Evolutionary conservation across 2,113 vertebrate species (phyloP), one percentile per base, ranked within the genome.

Genomic region (Phaethon lepturus): DNA sequence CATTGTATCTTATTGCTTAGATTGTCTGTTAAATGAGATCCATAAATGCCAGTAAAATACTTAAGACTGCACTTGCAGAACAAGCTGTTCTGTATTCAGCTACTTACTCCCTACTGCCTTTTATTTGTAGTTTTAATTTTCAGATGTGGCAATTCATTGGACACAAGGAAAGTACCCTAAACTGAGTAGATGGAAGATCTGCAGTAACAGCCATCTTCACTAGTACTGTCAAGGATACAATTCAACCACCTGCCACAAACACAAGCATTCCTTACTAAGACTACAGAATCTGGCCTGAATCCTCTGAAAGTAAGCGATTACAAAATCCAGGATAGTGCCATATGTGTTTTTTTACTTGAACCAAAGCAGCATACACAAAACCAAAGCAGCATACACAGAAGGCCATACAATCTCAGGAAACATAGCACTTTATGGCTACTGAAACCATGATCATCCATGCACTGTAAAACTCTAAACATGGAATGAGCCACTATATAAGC

Each of bases 241-340:
- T 56, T 76, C 59, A 74, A 44, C 7, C n/a, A 45, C 26, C 12
- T 60, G 19, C 29, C 45, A 64, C 20, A 81, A 88, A 60, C 1
- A 23, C 13, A 60, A 60, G 8, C 5, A 80, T 16, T 80, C 19
- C 26, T 28, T 22, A 31, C 18, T n/a, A 45, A 64, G 8, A 6
- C 31, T 45, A 33, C 0, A 6, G 44, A 60, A 42, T 19, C 9
- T 44, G 7, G 10, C 28, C 11, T 47, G 22, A 85, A 77, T 60
- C 4, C 11, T 56, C 40, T 56, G 17, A n/a, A 62, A 66, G 45
- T 5, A 49, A 53, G 26, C 0, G 0, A 52, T 38, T 38, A 55
- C 11, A 85, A 76, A 90, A 59, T 16, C 10, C 7, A 64, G 11
- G 11, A 8, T 7, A 50, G 16, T 11, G 20, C 18, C 11, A 38